Base-by-base conservation (phyloP, 2,888 invertebrate genomes). In the Abrostola triplasia region DNA sequence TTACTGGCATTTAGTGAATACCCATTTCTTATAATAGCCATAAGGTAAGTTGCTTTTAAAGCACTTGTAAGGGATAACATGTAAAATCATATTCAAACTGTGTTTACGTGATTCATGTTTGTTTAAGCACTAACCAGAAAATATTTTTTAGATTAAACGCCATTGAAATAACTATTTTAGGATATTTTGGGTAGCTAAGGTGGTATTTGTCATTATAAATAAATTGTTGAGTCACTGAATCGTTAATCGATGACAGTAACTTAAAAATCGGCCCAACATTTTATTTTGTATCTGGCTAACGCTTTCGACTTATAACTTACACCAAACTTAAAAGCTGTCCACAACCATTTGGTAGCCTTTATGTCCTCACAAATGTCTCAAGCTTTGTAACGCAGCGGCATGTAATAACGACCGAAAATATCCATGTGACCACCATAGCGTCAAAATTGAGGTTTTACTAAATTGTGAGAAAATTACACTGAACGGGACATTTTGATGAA, bases 361-460 rank as follows among this genome's bases (percentile, higher is more conserved):
- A 93, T 92, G 88, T 90, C 89, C 88, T 87, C 87, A 88, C 88
- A 89, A 91, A 91, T 88, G 90, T 90, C 88, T 90, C 87, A 88
- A 87, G 88, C 88, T 85, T 88, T 86, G 88, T 88, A 88, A 85
- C 84, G 85, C 59, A 73, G 70, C 68, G 80, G 84, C 82, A 83
- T 84, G 84, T 85, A 84, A 84, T 86, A 88, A 84, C 80, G 77
- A 75, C 80, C 80, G 57, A 82, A 81, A 84, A 83, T 84, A 82
- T 88, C 82, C 86, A 88, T 87, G 87, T 82, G 88, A 90, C 88
- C 85, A 83, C 82, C 82, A 77, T 77, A 80, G 75, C 80, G 70
- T 73, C 75, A 73, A 72, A 67, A 53, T 58, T 64, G 41, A 77
- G 76, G 71, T 78, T 79, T 72, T 77, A 71, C 69, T 71, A 80